These are phyloP conservation scores for Erinaceus europaeus DNA, from an alignment of 2,113 vertebrate genomes.

Conservation along the genomic window DNA sequence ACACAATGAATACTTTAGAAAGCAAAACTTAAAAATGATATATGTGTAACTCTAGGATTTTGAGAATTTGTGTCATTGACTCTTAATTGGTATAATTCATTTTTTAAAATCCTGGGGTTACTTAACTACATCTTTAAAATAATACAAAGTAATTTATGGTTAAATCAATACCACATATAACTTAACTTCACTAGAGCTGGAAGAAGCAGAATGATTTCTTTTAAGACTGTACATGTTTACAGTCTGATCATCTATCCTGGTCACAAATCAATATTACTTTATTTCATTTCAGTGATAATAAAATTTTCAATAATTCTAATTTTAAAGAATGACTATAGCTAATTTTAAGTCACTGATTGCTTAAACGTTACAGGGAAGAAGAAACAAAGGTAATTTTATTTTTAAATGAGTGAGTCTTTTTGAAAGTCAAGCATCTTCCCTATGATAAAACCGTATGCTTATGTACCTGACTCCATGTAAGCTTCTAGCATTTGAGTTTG, in stretches of 20 bases:
- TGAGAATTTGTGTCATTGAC: not conserved
- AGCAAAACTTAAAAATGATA: not conserved
- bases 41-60: not conserved
- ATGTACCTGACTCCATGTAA: not conserved
- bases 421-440: constrained; percentile 56
- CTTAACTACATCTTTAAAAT: too few relatives aligned
- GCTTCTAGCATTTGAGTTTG: rapidly evolving
- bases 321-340: constrained; percentile 78
- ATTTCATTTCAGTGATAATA: constrained; percentile 72
- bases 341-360: constrained; percentile 77
- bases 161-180: too few relatives aligned
- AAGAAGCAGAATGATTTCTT: constrained; percentile 65
- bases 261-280: constrained; percentile 76
- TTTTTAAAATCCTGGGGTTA: too few relatives aligned
- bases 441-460: not conserved
- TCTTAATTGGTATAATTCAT: not conserved
- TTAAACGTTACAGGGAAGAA: constrained; percentile 71
- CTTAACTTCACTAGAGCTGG: not conserved
- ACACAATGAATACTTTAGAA: not conserved
- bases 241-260: constrained; percentile 64
- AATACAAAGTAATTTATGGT: constrained; percentile 41
- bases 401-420: constrained; percentile 55
- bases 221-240: constrained; percentile 59
- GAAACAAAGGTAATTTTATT: constrained; percentile 69
- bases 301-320: constrained; percentile 81